Conservation (phyloP, 2,113 vertebrate species). For the Carlito syrichta region DNA sequence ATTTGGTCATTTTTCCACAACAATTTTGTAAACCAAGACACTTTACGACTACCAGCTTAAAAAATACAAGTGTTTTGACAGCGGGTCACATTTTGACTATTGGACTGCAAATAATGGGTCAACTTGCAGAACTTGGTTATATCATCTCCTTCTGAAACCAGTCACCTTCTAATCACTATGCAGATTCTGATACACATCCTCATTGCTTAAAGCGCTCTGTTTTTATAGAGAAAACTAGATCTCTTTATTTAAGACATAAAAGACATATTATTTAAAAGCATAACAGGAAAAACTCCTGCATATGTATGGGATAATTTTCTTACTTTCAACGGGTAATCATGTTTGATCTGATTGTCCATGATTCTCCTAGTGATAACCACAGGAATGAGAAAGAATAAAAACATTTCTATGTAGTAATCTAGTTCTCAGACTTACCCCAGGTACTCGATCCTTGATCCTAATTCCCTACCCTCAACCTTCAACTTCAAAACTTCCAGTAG, state of each 20-base stretch:
- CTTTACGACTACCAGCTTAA: constrained; percentile 39
- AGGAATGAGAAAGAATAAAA: not conserved
- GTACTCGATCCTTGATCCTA: not conserved
- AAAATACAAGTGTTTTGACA: not conserved
- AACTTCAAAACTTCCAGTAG: not conserved
- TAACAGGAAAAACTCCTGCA: not conserved
- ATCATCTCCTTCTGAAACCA: not conserved
- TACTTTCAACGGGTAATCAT: constrained; percentile 36
- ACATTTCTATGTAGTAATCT: not conserved
- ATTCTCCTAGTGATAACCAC: not conserved
- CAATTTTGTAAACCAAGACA: not conserved
- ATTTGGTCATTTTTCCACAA: constrained; percentile 51
- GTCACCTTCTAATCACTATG: not conserved
- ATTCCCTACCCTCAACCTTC: not conserved
- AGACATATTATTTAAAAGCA: not conserved
- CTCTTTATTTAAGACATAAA: constrained; percentile 7
- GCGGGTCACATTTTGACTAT: not conserved
- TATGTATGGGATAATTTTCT: not conserved
- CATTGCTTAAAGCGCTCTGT: not conserved
- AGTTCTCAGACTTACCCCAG: not conserved
- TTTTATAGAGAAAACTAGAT: not conserved
- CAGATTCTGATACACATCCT: not conserved
- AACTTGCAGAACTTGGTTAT: not conserved
- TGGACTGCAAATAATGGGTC: not conserved
- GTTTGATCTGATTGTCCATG: not conserved